phyloP scores from a whole-genome alignment of 2,888 invertebrate species.

The Conistra vaccinii region DNA sequence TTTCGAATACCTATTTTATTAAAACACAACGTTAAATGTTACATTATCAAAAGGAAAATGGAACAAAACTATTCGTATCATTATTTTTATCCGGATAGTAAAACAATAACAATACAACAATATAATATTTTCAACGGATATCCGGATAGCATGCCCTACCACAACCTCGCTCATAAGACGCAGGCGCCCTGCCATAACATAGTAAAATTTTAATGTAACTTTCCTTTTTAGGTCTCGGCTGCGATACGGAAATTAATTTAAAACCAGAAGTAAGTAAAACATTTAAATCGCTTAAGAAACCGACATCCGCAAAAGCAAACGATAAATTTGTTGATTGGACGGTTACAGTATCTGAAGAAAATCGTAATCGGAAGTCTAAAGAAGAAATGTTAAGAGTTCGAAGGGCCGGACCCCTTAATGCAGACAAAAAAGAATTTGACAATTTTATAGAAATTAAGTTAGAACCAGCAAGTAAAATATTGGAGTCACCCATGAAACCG shows the following conservation, averaged over 20 bases:
- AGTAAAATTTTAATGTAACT: conserved; percentile 4
- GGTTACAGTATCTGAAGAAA: conserved; percentile 33
- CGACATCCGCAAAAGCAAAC: conserved; percentile 13
- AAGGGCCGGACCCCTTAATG: not conserved
- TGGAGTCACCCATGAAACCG: not conserved
- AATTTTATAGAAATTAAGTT: not conserved
- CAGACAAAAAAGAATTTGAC: not conserved
- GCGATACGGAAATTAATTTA: conserved; percentile 41
- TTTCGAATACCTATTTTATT: too few relatives aligned
- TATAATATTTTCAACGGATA: too few relatives aligned
- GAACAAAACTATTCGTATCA: too few relatives aligned
- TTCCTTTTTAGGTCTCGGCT: conserved; percentile 14
- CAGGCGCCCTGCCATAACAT: not conserved
- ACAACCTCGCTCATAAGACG: too few relatives aligned
- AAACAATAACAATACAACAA: too few relatives aligned
- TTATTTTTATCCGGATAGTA: too few relatives aligned
- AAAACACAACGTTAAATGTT: too few relatives aligned
- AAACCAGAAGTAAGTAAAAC: conserved; percentile 11
- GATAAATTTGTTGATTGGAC: conserved; percentile 11
- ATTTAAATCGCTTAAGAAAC: conserved; percentile 25
- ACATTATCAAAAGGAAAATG: too few relatives aligned
- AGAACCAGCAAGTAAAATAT: not conserved
- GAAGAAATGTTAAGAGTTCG: too few relatives aligned
- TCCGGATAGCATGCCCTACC: too few relatives aligned
- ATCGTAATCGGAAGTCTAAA: not conserved